Conservation (phyloP, 1,140 invertebrate species). For the Radopholus similis region DNA sequence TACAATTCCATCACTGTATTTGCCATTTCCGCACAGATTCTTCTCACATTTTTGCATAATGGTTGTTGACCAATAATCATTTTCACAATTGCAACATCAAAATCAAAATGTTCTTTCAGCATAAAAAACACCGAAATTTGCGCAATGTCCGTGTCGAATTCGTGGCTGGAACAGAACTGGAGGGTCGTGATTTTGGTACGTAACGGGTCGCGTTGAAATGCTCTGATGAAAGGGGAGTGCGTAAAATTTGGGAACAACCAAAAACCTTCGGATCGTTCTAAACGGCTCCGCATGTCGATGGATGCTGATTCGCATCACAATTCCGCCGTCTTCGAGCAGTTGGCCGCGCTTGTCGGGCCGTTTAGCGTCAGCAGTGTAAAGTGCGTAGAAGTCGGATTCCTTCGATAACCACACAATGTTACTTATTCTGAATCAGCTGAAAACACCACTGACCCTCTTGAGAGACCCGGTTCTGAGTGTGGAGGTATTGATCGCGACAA, state of each 20-base stretch:
- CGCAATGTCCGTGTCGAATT: neutral
- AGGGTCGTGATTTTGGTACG: neutral
- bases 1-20: no score
- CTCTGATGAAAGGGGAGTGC: neutral
- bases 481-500: neutral
- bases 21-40: no score
- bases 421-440: neutral
- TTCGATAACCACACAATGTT: neutral
- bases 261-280: neutral
- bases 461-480: neutral
- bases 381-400: neutral
- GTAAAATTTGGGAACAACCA: neutral
- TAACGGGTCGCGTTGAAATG: neutral
- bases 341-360: neutral
- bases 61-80: no score
- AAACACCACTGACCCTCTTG: neutral
- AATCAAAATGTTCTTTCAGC: no score
- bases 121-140: no score
- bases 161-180: neutral
- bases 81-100: no score
- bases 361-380: neutral
- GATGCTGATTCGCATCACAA: neutral
- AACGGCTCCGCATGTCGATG: neutral
- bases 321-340: neutral
- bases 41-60: no score